A percentile compares a stretch with the other conserved stretches of the same genome.
Conservation (phyloP, 1,140 invertebrate genomes). For the Mercenaria mercenaria region DNA sequence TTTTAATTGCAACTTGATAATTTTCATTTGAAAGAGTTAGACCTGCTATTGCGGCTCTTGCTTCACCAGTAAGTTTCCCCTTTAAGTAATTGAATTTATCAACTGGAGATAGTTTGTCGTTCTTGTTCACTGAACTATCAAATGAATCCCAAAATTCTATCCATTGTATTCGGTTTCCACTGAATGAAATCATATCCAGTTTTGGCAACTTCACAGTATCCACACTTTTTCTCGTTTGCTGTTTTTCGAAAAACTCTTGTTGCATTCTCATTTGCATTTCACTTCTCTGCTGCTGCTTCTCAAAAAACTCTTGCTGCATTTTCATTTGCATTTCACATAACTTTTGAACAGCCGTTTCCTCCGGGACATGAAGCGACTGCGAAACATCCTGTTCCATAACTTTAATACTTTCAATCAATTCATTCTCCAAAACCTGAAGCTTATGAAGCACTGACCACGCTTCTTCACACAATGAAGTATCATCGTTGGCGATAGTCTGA, state of each 20-base stretch:
- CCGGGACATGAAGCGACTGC: background rate
- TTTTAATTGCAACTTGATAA: background rate
- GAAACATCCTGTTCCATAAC: background rate
- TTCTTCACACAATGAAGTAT: background rate
- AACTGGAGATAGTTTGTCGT: conserved; percentile 21
- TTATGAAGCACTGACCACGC: background rate
- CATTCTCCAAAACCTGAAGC: background rate
- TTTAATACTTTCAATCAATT: background rate
- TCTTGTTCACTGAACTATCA: background rate
- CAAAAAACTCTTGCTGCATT: conserved; percentile 12
- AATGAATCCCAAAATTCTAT: conserved; percentile 18
- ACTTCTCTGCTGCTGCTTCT: background rate
- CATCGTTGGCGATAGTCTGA: background rate
- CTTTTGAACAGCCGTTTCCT: background rate
- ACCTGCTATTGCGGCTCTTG: background rate
- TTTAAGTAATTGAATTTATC: conserved; percentile 52
- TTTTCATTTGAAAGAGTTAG: conserved; percentile 6
- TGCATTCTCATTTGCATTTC: conserved; percentile 2
- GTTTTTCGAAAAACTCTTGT: conserved; percentile 16
- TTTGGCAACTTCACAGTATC: conserved; percentile 16
- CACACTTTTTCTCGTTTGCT: background rate
- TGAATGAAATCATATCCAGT: background rate
- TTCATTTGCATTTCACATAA: conserved; percentile 23
- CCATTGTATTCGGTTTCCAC: background rate
- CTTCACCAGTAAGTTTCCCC: background rate